Evolutionary conservation across 2,888 invertebrate species (phyloP), one percentile per base, ranked within the genome.

Genomic region (Troides oblongomaculatus): DNA sequence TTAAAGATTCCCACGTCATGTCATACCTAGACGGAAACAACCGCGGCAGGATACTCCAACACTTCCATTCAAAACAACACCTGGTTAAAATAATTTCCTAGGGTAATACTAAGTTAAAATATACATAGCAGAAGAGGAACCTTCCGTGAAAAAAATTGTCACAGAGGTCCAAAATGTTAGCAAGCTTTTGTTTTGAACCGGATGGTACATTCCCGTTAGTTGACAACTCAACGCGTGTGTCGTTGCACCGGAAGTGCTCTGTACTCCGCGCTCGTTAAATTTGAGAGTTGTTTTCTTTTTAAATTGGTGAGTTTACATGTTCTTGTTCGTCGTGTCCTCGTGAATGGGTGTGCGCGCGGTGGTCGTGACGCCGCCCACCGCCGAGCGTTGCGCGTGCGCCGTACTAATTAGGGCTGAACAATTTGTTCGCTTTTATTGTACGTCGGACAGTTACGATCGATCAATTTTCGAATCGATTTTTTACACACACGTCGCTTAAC

Each of bases 181-280:
- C 10, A 1, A 1, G 10, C 39, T 39, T 39, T 39, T 39, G 39
- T 39, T 39, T 39, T 39, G 39, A 8, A 39, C 39, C 10, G 7
- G 10, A 39, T 39, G 10, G 1, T 8, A 39, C 7, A 10, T 39
- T 39, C 39, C 39, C 39, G 39, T 39, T 21, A 59, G n/a, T 50
- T 75, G 76, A 75, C 75, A 76, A 75, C 76, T 77, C 79, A 76
- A 77, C 78, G 82, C 86, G 85, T 84, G 84, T 84, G 84, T 83
- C 83, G 77, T 73, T 68, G 73, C 70, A 71, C 74, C 72, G 74
- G 74, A 74, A 74, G 72, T 68, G 68, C 68, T 71, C 68, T 65
- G 71, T 68, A 68, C 66, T 58, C 46, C 60, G 69, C 63, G 72
- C 71, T 71, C 67, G 70, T 74, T 72, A 71, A 72, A 71, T 72